Conservation (phyloP, 2,888 invertebrate genomes). For the Sympetrum striolatum region DNA sequence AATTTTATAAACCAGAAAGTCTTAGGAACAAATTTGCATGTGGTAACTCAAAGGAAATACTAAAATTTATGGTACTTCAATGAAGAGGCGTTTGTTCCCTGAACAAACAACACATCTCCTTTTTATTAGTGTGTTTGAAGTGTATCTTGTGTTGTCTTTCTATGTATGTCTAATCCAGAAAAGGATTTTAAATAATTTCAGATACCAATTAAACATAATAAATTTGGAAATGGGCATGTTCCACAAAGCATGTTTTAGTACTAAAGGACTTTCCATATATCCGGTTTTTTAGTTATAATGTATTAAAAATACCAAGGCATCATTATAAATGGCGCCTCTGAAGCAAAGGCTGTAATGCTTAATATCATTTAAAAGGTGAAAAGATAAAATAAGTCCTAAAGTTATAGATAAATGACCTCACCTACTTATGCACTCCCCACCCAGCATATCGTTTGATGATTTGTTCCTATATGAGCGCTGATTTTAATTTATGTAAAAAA, state of each 20-base stretch:
- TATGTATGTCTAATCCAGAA: background rate
- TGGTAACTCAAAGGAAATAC: conserved; percentile 24
- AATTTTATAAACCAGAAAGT: conserved; percentile 35
- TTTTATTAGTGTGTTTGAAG: conserved; percentile 12
- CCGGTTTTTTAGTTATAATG: background rate
- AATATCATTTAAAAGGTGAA: background rate
- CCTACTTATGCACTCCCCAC: background rate
- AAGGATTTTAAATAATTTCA: background rate
- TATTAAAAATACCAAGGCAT: background rate
- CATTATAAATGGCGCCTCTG: background rate
- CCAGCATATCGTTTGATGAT: background rate
- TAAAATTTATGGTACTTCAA: conserved; percentile 14
- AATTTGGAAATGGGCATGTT: background rate
- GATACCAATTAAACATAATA: background rate
- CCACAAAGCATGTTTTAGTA: background rate
- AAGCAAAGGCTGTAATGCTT: background rate
- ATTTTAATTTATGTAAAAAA: background rate
- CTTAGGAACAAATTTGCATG: conserved; percentile 31
- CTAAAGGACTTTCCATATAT: background rate
- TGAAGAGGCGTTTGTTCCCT: background rate
- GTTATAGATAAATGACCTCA: background rate
- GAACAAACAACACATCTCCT: conserved; percentile 14
- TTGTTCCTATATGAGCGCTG: background rate
- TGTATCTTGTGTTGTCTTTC: conserved; percentile 3
- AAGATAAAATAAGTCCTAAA: background rate